Base-by-base conservation (phyloP, 2,113 vertebrate species). In the Pardalotus punctatus region DNA sequence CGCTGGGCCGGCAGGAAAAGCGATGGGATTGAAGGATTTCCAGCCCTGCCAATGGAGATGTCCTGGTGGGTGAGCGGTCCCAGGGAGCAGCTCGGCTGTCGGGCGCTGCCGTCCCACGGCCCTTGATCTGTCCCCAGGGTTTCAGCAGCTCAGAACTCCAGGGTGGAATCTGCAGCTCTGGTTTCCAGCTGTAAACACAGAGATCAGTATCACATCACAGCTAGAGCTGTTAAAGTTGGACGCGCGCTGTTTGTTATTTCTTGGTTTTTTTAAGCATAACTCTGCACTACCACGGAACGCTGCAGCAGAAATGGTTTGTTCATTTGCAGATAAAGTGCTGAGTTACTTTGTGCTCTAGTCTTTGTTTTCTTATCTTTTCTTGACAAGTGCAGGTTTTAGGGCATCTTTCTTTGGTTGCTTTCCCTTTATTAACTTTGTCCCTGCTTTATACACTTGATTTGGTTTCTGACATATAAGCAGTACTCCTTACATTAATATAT, bases 91-190 rank as follows among this genome's bases (percentile, higher is more conserved):
- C 71, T 62, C 0, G 0, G 42, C 61, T 18, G 3, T 36, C 0
- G 0, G 16, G 31, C 86, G 70, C 47, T 1, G 8, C 36, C 0
- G 2, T 50, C 74, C 42, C 38, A 6, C 31, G 56, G 54, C 21
- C 6, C 8, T 5, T 8, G 43, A 65, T 61, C 31, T 31, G 40
- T 48, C 42, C 27, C 0, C 0, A 78, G 57, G 24, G 65, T 74
- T 95, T 53, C 64, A 73, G 38, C 47, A 36, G 65, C 36, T 27
- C 62, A 70, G 43, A 86, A 33, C 57, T 54, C 33, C 10, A 31
- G 79, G 61, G 35, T 38, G 20, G 29, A 54, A 35, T 35, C 62
- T 80, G 66, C 67, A 79, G 38, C 48, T 94, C 53, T 64, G 43
- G 8, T 54, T 80, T 76, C 50, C 60, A 62, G 42, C 78, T 66